Evolutionary conservation across 2,888 invertebrate species (phyloP), one percentile per base, ranked within the genome.

Genomic region (Luffia ferchaultella): DNA sequence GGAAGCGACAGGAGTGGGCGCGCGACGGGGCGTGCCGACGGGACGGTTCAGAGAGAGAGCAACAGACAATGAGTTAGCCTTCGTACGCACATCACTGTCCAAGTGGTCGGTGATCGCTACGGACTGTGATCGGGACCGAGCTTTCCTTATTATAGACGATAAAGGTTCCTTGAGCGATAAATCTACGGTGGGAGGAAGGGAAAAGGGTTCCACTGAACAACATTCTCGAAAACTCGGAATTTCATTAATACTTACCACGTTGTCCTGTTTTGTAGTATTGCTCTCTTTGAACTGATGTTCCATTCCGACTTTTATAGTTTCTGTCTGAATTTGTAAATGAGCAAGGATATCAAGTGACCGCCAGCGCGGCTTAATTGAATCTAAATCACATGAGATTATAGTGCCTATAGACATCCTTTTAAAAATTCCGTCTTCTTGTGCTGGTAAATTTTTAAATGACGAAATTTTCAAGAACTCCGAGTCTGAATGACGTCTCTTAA

Each of bases 51-150:
- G 71, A 86, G 86, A 88, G 63, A 85, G 72, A 80, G 78, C 78
- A 77, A 76, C 65, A 78, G 69, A 79, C 83, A 85, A 62, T 83
- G 78, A 85, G 82, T 87, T 88, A 87, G 87, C 84, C 72, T 83
- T 74, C 73, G 70, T 74, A 78, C 79, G 79, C 62, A 70, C 67
- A 61, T 76, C 70, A 63, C 64, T 62, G 63, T 73, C 70, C 73
- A 78, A 66, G 67, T 72, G 73, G 60, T 71, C 59, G 53, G 64
- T 62, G 56, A 70, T 62, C 60, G 70, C 67, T 66, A 77, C 55
- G 60, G 77, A 76, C 61, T 66, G 65, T 48, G 77, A 73, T 55
- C 77, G 69, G 56, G 50, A n/a, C 16, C 53, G 49, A 47, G 51
- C 47, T 48, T 53, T 72, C 59, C 73, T 76, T 59, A 73, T 73